Base-by-base conservation (phyloP, 2,113 vertebrate genomes). In the Anguilla rostrata region DNA sequence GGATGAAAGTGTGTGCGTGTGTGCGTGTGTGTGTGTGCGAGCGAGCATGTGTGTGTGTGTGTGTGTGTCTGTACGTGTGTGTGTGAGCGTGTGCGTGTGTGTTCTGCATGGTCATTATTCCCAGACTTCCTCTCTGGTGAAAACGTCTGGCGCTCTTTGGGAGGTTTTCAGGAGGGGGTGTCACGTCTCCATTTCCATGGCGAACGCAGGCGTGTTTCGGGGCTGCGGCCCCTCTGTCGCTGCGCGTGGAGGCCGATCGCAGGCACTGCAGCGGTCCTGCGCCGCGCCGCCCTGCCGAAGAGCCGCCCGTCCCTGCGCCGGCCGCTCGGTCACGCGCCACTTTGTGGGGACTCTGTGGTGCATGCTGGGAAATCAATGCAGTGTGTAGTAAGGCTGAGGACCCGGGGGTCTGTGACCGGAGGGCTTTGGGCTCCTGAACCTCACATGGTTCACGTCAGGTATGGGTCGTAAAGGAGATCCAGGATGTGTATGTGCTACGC, bases 41-140 rank as follows among this genome's bases (percentile, higher is more conserved):
- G 34, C 1, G 34, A 0, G 34, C 1, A 1, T 34, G 60, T 41
- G 14, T 79, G 53, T 79, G 82, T 60, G 34, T 57, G 66, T 90
- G 26, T 34, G 22, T 39, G 40, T 86, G n/a, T 88, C 83, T 78
- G 49, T 79, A 85, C 88, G 87, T 39, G 41, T 22, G 22, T 91
- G 83, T 92, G 89, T 53, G 49, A 79, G 49, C 78, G 86, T 88
- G 87, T 39, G 43, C 20, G 26, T 91, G 83, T 92, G 89, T 53
- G 49, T 53, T 53, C 12, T 53, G 8, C 49, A 53, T 53, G 49
- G 49, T 9, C 12, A 14, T 92, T 91, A 92, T 94, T 93, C 49
- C 49, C 49, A 53, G 49, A 53, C 49, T 14, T 53, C 11, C 90
- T 6, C 87, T 22, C 60, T 63, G 60, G 18, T 63, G 60, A 26